Evolutionary conservation across 37 sponge, comb jelly and placozoan species (phyloP), one percentile per base, ranked within the genome.

Genomic region (Cladorhizidae sp.): DNA sequence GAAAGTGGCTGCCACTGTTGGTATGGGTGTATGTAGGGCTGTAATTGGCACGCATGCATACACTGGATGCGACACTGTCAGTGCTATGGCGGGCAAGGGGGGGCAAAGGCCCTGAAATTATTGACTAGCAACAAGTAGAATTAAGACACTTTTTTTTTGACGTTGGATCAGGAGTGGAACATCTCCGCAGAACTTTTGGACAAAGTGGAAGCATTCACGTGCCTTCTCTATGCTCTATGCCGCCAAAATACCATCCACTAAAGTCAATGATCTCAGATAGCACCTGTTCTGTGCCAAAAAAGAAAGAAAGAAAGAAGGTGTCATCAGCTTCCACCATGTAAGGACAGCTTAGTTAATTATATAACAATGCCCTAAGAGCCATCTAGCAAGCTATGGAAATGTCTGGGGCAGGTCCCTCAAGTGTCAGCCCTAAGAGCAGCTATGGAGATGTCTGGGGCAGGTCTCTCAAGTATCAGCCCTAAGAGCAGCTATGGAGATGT

Each of bases 211-310:
- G 45, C 23, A n/a, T 41, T 71, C 26, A 71, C 71, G 9, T 71
- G 45, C 45, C 71, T 40, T 71, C 71, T 71, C 25, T 71, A 71
- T 71, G 71, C 71, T 71, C 25, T 71, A 71, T 71, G 71, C 71
- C 45, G 49, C 71, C 42, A 71, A 71, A 15, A 9, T 17, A 23
- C 41, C 71, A 41, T 55, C 36, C 26, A 55, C 37, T 25, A 77
- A 39, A 33, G n/a, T 77, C 50, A 77, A 77, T 77, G 78, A 77
- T 40, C 56, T 55, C 25, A 62, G 64, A 62, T 43, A 55, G n/a
- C n/a, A 33, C 35, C 23, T 6, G 15, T 71, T 41, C 12, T 59
- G 61, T 26, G n/a, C 28, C n/a, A 71, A 36, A 71, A 41, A 43
- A 45, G 43, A 23, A 45, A 71, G 43, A 41, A 41, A 5, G 51